A percentile compares a stretch with the other conserved stretches of the same genome.
phyloP scores from a whole-genome alignment of 1,140 invertebrate genomes.

The Pseudomyrmex concolor region DNA sequence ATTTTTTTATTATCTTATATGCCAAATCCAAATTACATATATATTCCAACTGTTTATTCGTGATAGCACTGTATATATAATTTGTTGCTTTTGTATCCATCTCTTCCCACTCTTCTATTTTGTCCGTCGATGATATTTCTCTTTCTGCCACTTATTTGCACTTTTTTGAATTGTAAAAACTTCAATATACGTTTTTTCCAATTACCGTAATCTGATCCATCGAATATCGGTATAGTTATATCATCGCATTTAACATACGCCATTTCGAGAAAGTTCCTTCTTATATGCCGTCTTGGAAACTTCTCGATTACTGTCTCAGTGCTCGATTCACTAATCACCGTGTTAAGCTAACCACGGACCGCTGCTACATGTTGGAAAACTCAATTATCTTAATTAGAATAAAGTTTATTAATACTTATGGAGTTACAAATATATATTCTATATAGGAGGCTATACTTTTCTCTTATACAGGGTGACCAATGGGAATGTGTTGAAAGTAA shows the following conservation, averaged over 20 bases:
- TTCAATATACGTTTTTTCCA: conserved; percentile 40
- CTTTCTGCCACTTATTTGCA: conserved; percentile 13
- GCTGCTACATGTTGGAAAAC: not conserved
- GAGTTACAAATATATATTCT: no score
- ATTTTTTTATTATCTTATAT: conserved; percentile 51
- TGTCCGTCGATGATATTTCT: not conserved
- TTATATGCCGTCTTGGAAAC: no score
- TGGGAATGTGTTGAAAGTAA: no score
- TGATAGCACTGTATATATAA: conserved; percentile 59
- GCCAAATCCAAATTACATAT: conserved; percentile 11
- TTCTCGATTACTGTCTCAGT: no score
- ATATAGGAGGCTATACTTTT: no score
- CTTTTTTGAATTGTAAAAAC: conserved; percentile 30
- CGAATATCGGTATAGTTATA: conserved; percentile 33
- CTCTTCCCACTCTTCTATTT: conserved; percentile 17
- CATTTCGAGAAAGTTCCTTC: no score
- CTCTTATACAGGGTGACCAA: no score
- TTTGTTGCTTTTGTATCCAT: conserved; percentile 60
- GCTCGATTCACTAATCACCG: no score
- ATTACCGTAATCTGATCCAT: conserved; percentile 24
- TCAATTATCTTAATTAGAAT: no score
- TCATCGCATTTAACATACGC: no score
- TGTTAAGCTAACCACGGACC: no score
- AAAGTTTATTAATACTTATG: no score
- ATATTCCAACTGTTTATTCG: conserved; percentile 63